Evolutionary conservation across 2,888 invertebrate genomes (phyloP).

Genomic region (Campaea margaritaria): DNA sequence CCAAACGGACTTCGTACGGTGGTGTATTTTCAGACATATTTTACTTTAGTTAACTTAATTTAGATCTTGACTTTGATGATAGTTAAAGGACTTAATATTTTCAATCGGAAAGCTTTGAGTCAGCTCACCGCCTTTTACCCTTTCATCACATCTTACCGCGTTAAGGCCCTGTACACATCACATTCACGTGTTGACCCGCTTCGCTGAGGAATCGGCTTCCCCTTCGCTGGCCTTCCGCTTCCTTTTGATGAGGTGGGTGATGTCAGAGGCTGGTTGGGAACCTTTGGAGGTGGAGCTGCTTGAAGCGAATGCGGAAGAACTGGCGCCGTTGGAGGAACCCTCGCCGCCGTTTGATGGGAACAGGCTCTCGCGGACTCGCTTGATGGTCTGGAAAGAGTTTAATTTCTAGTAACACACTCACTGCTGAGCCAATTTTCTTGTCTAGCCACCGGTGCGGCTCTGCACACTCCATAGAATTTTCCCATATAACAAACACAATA

Average conservation of each 20-base stretch:
- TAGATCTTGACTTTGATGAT: no score
- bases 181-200: constrained; percentile 82
- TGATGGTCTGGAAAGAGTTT: constrained; percentile 68
- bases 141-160: constrained; percentile 6
- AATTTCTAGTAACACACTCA: no score
- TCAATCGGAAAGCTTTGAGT: not conserved
- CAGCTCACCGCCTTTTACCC: not conserved
- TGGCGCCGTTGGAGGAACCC: constrained; percentile 52
- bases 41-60: no score
- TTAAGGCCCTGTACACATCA: constrained; percentile 10
- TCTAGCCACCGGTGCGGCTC: no score
- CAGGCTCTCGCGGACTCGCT: constrained; percentile 70
- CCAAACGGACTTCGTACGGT: no score
- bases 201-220: constrained; percentile 84
- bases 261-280: constrained; percentile 83
- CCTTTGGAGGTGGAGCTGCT: constrained; percentile 76
- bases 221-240: constrained; percentile 89
- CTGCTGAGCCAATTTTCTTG: no score
- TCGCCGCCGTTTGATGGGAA: constrained; percentile 66
- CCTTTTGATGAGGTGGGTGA: constrained; percentile 92
- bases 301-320: constrained; percentile 87
- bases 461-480: no score
- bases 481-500: no score
- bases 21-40: no score
- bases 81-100: not conserved